Base-by-base conservation (phyloP, 2,888 invertebrate genomes). In the Hyposoter didymator region DNA sequence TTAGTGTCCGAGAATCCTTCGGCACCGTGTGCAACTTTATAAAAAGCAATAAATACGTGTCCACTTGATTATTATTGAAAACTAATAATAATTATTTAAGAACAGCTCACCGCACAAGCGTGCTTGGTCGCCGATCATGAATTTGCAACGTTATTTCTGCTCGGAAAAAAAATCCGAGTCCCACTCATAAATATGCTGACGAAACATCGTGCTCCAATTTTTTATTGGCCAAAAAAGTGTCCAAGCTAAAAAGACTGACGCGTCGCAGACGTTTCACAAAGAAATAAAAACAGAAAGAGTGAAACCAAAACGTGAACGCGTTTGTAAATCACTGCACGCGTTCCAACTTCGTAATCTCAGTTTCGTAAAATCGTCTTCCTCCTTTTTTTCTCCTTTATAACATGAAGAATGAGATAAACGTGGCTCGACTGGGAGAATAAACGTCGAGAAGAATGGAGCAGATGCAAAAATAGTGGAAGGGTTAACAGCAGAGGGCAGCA, bases 1-100 rank as follows among this genome's bases (percentile, higher is more conserved):
- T 82, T 75, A 78, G 19, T 22, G 62, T 47, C 32, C 35, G 35
- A 32, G 62, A 70, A 70, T 70, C 70, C 70, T 45, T 70, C 47
- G 64, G 64, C 64, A 66, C 39, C 22, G 69, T 17, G 39, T 62
- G 14, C 45, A 39, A 14, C 45, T 45, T 22, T 22, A 47, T 22
- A 45, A 17, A 28, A 28, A 28, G 22, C 22, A 55, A 49, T 32
- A n/a, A 2, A 35, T 19, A 35, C 28, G 47, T 47, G 14, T 47
- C n/a, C 17, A 2, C 14, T 28, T 59, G 28, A 22, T 28, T 1
- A 28, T 14, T 59, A 28, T 28, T 59, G 28, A 28, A 28, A 59
- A 28, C 6, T 14, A 59, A 28, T 5, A 1, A 59, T 59, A 5
- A 28, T 28, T 14, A 59, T 59, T 14, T 0, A 55, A 19, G 22